Evolutionary conservation across 2,113 vertebrate genomes (phyloP).

Genomic region (Chaenocephalus aceratus): DNA sequence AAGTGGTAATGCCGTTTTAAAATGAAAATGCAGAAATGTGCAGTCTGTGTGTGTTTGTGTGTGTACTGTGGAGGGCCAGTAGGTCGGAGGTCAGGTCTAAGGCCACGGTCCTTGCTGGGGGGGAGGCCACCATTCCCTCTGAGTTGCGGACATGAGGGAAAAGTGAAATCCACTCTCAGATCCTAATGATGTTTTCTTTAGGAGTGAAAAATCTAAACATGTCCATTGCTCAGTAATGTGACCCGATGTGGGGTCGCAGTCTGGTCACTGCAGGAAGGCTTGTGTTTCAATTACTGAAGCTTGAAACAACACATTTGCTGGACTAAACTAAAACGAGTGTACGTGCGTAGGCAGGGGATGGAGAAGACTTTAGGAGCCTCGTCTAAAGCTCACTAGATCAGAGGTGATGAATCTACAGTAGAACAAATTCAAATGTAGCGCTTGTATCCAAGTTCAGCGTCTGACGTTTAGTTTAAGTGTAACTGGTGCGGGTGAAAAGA

Average conservation of each 20-base stretch:
- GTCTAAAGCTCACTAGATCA: slow-evolving; percentile 3
- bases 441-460: slow-evolving; percentile 14
- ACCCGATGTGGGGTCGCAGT: slow-evolving; percentile 76
- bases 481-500: slow-evolving; percentile 44
- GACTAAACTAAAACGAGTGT: slow-evolving; percentile 25
- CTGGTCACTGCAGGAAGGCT: slow-evolving; percentile 80
- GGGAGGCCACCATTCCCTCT: slow-evolving; percentile 57
- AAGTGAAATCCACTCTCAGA: slow-evolving; percentile 77
- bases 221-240: slow-evolving; percentile 80
- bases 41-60: slow-evolving; percentile 21
- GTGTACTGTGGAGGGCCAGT: slow-evolving; percentile 40
- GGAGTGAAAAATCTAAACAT: slow-evolving; percentile 82
- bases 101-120: slow-evolving; percentile 54
- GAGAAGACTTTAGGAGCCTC: neutral
- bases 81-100: slow-evolving; percentile 82
- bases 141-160: slow-evolving; percentile 75
- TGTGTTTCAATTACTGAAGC: slow-evolving; percentile 75
- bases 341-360: neutral
- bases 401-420: neutral
- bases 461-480: slow-evolving; percentile 19
- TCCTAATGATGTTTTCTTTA: slow-evolving; percentile 83
- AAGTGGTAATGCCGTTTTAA: slow-evolving; percentile 32
- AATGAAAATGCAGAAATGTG: slow-evolving; percentile 23
- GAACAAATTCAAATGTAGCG: neutral
- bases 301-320: slow-evolving; percentile 73